Conservation (phyloP, 2,888 invertebrate species). For the Diarsia rubi region DNA sequence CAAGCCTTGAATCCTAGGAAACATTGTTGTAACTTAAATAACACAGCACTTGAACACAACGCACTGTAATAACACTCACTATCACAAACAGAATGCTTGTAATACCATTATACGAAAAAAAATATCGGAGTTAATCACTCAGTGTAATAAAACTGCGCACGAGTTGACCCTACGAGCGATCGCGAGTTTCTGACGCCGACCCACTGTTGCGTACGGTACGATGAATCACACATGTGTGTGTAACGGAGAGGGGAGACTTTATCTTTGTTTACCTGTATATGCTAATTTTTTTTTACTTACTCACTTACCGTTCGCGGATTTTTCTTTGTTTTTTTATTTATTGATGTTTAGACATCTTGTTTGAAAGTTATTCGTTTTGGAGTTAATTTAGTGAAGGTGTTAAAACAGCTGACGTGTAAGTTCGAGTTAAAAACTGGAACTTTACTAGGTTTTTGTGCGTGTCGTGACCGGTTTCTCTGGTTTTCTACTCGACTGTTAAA, state of each 20-base stretch:
- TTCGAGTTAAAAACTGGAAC: neutral
- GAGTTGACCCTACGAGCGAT: conserved; percentile 76
- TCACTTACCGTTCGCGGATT: conserved; percentile 19
- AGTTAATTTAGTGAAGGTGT: neutral
- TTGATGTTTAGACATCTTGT: conserved; percentile 24
- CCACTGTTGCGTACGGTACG: conserved; percentile 42
- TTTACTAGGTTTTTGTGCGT: neutral
- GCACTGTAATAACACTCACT: conserved; percentile 75
- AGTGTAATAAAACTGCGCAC: conserved; percentile 76
- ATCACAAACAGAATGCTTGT: conserved; percentile 66
- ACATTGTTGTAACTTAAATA: conserved; percentile 77
- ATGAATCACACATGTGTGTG: conserved; percentile 62
- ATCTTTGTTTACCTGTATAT: conserved; percentile 66
- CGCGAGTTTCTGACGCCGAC: conserved; percentile 69
- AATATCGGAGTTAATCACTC: conserved; percentile 42
- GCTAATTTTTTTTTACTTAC: conserved; percentile 37
- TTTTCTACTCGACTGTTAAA: neutral
- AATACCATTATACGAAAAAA: conserved; percentile 68
- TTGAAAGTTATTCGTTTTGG: conserved; percentile 4
- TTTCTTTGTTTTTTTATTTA: conserved; percentile 46
- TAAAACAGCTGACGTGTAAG: neutral
- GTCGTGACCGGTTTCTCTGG: neutral
- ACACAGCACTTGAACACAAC: conserved; percentile 72
- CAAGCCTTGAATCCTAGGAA: conserved; percentile 89
- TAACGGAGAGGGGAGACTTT: conserved; percentile 46